Conservation (phyloP, 2,888 invertebrate species). For the Malthinus seriepunctatus region DNA sequence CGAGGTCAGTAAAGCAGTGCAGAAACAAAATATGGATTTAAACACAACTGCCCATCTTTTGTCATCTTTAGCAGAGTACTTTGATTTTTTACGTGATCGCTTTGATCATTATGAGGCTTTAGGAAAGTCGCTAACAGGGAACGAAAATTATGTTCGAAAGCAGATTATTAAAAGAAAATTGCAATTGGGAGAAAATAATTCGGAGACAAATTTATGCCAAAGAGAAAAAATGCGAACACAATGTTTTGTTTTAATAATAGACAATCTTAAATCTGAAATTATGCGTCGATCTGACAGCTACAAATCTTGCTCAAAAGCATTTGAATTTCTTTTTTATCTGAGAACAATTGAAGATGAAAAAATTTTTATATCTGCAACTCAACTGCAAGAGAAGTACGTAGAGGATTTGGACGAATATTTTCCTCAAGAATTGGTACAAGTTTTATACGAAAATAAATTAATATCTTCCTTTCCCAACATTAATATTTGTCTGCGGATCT, state of each 20-base stretch:
- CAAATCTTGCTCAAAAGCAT: conserved; percentile 5
- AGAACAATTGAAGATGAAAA: background rate
- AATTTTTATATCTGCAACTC: conserved; percentile 2
- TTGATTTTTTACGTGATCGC: background rate
- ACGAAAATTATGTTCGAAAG: background rate
- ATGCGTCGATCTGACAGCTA: background rate
- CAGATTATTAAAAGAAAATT: background rate
- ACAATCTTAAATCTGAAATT: conserved; percentile 1
- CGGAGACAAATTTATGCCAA: background rate
- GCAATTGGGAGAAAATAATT: background rate
- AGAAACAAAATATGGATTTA: background rate
- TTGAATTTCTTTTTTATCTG: conserved; percentile 8
- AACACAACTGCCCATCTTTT: background rate
- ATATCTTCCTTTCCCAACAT: conserved; percentile 1
- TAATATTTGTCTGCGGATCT: conserved; percentile 7
- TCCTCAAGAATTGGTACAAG: background rate
- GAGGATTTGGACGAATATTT: conserved; percentile 9
- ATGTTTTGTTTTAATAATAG: conserved; percentile 3
- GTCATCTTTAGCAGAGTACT: background rate
- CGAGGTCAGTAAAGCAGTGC: background rate
- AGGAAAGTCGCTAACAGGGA: background rate
- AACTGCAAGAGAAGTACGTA: conserved; percentile 3
- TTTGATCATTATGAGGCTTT: background rate
- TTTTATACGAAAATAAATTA: background rate
- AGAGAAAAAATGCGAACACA: background rate